These are phyloP conservation scores for Caenorhabditis japonica DNA, from an alignment of 2,888 invertebrate species.

Conservation along the genomic window DNA sequence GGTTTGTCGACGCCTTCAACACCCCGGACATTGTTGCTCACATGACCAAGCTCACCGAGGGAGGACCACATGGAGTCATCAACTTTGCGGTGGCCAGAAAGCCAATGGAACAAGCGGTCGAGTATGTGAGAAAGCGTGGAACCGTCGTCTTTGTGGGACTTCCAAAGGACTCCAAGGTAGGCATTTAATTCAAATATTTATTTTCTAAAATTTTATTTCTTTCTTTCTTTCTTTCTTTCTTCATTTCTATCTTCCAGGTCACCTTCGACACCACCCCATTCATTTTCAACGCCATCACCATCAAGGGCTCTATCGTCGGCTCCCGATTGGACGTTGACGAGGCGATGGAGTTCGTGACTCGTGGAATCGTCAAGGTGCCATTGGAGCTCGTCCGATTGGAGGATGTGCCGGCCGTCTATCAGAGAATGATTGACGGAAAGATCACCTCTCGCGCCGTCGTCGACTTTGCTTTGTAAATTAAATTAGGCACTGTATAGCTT, in stretches of 20 bases:
- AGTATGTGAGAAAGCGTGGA: slow-evolving; percentile 61
- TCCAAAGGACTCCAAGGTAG: slow-evolving; percentile 56
- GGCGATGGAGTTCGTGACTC: slow-evolving; percentile 59
- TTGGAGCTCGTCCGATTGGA: slow-evolving; percentile 55
- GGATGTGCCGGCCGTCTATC: slow-evolving; percentile 47
- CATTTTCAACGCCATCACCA: slow-evolving; percentile 57
- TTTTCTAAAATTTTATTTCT: background rate
- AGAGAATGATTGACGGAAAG: slow-evolving; percentile 48
- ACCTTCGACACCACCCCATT: slow-evolving; percentile 54
- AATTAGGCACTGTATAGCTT: slow-evolving; percentile 23
- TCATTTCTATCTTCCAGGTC: slow-evolving; percentile 40
- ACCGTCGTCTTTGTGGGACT: slow-evolving; percentile 62
- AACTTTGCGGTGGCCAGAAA: slow-evolving; percentile 56
- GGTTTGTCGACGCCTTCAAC: slow-evolving; percentile 55
- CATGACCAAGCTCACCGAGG: slow-evolving; percentile 56
- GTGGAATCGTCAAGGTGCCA: slow-evolving; percentile 61
- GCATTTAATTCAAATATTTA: background rate
- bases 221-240: background rate
- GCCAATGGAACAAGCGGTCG: slow-evolving; percentile 58
- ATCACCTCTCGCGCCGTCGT: slow-evolving; percentile 50
- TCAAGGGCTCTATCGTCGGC: slow-evolving; percentile 62
- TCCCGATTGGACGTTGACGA: slow-evolving; percentile 60
- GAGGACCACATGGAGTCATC: slow-evolving; percentile 65
- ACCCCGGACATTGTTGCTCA: slow-evolving; percentile 47
- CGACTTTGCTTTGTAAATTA: slow-evolving; percentile 49